phyloP scores from a whole-genome alignment of 2,113 vertebrate genomes.

The Scomber japonicus region DNA sequence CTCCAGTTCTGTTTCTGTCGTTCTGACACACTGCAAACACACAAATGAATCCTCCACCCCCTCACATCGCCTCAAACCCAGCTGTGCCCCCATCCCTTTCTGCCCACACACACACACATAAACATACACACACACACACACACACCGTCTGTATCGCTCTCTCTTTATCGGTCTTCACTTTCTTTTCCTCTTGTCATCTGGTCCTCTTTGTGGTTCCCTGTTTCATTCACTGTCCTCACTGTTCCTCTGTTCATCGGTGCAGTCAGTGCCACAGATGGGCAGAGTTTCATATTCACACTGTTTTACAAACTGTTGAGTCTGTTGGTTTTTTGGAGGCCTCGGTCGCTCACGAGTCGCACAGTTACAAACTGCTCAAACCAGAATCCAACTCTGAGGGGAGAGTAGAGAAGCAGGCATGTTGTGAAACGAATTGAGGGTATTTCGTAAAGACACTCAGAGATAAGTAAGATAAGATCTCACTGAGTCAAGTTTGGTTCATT shows the following conservation, averaged over 20 bases:
- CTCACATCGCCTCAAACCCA: constrained; percentile 76
- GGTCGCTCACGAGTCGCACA: background rate
- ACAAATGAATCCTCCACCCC: constrained; percentile 71
- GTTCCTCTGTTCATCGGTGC: constrained; percentile 17
- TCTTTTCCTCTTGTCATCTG: constrained; percentile 9
- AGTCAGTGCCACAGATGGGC: background rate
- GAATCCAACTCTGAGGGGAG: no score
- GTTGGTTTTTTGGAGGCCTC: background rate
- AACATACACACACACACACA: constrained; percentile 14
- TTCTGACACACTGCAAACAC: constrained; percentile 63
- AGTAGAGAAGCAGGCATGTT: no score
- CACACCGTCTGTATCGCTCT: constrained; percentile 6
- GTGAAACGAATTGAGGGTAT: no score
- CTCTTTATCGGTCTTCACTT: constrained; percentile 18
- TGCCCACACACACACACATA: constrained; percentile 50
- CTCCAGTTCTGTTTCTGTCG: constrained; percentile 49
- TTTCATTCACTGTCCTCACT: background rate
- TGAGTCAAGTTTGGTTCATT: no score
- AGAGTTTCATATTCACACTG: constrained; percentile 20
- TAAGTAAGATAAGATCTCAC: no score
- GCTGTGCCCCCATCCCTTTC: constrained; percentile 72
- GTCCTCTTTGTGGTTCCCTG: constrained; percentile 5
- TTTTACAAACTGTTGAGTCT: constrained; percentile 3
- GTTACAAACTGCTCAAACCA: background rate
- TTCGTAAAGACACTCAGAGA: no score